These are phyloP conservation scores for Malacoraja senta DNA, from an alignment of 2,797 vertebrate genomes.

Conservation along the genomic window DNA sequence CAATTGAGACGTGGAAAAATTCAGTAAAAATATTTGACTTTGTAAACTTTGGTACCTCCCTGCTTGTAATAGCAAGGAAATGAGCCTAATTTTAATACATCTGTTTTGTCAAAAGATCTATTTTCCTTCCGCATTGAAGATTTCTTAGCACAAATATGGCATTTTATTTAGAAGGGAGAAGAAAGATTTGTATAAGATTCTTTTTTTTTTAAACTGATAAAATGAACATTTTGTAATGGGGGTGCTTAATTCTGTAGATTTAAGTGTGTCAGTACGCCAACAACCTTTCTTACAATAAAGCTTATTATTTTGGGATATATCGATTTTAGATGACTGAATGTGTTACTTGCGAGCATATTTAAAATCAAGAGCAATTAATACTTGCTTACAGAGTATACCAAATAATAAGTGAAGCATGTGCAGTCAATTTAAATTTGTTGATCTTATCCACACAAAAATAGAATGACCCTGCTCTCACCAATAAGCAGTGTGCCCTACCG, in stretches of 20 bases:
- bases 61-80: slow-evolving; percentile 30
- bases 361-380: neutral
- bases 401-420: slow-evolving; percentile 1
- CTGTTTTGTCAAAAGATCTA: slow-evolving; percentile 56
- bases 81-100: slow-evolving; percentile 39
- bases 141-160: slow-evolving; percentile 45
- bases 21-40: slow-evolving; percentile 44
- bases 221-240: slow-evolving; percentile 48
- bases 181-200: slow-evolving; percentile 51
- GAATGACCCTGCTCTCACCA: neutral
- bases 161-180: slow-evolving; percentile 45
- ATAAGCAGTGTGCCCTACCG: too few species aligned
- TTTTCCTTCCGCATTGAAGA: slow-evolving; percentile 49
- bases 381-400: neutral
- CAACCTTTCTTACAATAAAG: slow-evolving; percentile 64
- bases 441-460: neutral
- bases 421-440: neutral
- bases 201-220: slow-evolving; percentile 51
- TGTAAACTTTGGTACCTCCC: slow-evolving; percentile 43
- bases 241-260: slow-evolving; percentile 48
- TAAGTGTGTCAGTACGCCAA: slow-evolving; percentile 51
- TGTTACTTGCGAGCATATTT: neutral
- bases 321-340: slow-evolving; percentile 10
- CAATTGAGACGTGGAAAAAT: slow-evolving; percentile 51
- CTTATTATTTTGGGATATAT: slow-evolving; percentile 67